Evolutionary conservation across 2,797 vertebrate genomes (phyloP), one percentile per base, ranked within the genome.

Genomic region (Synanceia verrucosa): DNA sequence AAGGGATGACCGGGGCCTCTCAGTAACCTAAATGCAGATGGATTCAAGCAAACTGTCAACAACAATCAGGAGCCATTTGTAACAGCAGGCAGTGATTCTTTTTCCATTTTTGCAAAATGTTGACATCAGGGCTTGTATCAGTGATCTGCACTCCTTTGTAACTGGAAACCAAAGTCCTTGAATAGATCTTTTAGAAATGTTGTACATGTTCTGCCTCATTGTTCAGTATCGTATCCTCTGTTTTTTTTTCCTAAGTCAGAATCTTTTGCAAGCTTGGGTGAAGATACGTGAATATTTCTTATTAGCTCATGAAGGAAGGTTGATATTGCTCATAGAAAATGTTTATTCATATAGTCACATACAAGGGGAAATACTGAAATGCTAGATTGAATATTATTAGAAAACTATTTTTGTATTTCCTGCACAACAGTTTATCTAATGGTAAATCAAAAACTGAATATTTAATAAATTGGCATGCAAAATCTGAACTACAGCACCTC

Each of bases 101-200:
- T 63, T 73, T 61, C 73, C 29, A 62, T 61, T 60, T 58, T 28
- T 62, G 61, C n/a, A 29, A 60, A 61, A 63, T 47, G 26, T 41
- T 34, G 43, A 29, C 43, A 55, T 37, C 28, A 37, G 31, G 23
- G 53, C 1, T 64, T 28, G 8, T 39, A 19, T 47, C 31, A 19
- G 39, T 13, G 10, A 26, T 26, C 24, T 16, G 36, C 7, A 6
- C 5, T 28, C 10, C 26, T 44, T 21, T 58, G 50, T 65, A 53
- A 41, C n/a, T 50, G 43, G 21, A 62, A 19, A 36, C 5, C 13
- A 50, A 50, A 33, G 19, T 34, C 26, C 33, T 36, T 21, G 34
- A 69, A 47, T 33, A 50, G 29, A 36, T 43, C 26, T 47, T 7
- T 41, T 31, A 3, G 23, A 41, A 2, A 26, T 39, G 62, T 62